Evolutionary conservation across 2,888 invertebrate species (phyloP), one percentile per base, ranked within the genome.

Genomic region (Diloba caeruleocephala): DNA sequence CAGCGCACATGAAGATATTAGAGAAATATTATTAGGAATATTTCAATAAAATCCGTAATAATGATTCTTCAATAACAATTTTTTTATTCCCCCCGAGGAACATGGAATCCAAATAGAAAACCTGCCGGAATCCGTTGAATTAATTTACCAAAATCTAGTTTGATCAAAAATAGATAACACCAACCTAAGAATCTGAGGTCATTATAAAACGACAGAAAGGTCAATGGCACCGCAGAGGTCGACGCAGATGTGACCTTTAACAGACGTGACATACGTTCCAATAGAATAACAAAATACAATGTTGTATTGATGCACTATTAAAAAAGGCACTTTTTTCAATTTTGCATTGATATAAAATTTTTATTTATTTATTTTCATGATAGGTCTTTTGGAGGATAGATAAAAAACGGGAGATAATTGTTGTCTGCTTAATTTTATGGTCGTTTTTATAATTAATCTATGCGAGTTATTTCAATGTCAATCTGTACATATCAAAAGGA

Each of bases 181-280:
- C 17, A 15, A 39, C 19, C 12, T 23, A 19, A 12, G 23, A 33
- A 33, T 49, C 42, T 39, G 42, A 72, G 67, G 70, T 67, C 49
- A 49, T 21, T 51, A 51, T 29, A 8, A 57, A 56, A 58, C 56
- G 53, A 58, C 28, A n/a, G 25, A 54, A 52, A 71, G 65, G 46
- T 73, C 68, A 75, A 58, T 73, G 59, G 60, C 71, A 74, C 17
- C 9, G n/a, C 28, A 46, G 46, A 58, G 64, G 62, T 59, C 54
- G 23, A 17, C 8, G 34, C 13, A 45, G 19, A 52, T 23, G 19
- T 41, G 62, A 70, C 63, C 70, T 71, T 51, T 50, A 13, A 10
- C 0, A 29, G 37, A 55, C 13, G 29, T 9, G 28, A 21, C 15
- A n/a, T 7, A 3, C 12, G 33, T 25, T 17, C 34, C 13, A 41